Percentiles rank a stretch among this genome's conserved stretches.
These are phyloP conservation scores for Chauna torquata DNA, from an alignment of 2,113 vertebrate species.

Conservation along the genomic window DNA sequence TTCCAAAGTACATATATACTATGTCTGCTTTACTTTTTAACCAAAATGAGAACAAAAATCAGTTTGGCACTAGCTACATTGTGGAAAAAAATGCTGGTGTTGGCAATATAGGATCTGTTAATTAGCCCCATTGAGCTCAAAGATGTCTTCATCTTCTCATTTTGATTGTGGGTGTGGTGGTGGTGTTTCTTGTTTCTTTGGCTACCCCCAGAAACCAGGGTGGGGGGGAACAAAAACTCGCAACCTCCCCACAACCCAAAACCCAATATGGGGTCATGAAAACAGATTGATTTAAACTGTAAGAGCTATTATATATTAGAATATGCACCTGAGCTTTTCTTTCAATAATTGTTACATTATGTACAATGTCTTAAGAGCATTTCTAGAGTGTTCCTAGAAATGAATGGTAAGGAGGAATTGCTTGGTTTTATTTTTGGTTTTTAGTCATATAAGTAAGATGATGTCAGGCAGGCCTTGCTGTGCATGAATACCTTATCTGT, in stretches of 20 bases:
- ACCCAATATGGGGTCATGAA: neutral
- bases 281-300: neutral
- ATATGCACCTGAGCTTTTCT: neutral
- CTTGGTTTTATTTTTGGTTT: neutral
- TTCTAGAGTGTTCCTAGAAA: neutral
- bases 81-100: neutral
- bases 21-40: neutral
- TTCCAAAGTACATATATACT: neutral
- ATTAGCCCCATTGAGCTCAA: neutral
- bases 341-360: neutral
- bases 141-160: neutral
- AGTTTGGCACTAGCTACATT: neutral
- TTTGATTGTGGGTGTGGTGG: neutral
- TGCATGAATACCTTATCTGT: neutral
- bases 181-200: neutral
- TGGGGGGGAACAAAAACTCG: neutral
- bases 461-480: neutral
- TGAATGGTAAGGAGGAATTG: neutral
- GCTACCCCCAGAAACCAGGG: neutral
- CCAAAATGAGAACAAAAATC: neutral
- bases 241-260: neutral
- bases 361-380: neutral
- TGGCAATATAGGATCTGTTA: neutral
- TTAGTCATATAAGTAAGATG: fast-evolving
- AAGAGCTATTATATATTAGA: neutral